Evolutionary conservation across 2,113 vertebrate species (phyloP), one percentile per base, ranked within the genome.

Genomic region (Nycticorax nycticorax): DNA sequence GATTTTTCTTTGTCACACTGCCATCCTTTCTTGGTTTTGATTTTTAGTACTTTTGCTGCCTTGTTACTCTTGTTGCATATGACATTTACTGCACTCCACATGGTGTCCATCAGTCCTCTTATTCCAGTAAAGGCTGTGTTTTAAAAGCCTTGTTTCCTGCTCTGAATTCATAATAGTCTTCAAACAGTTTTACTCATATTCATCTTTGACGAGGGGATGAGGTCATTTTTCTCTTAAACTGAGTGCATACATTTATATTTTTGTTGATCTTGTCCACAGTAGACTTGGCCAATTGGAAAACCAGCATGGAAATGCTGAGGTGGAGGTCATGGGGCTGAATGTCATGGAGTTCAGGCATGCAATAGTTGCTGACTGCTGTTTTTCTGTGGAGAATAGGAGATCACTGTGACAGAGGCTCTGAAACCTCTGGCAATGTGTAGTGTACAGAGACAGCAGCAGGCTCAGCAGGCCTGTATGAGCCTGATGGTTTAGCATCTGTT

Each of bases 371-470:
- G 90, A 93, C 83, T 78, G 56, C 60, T 88, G 20, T 18, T 92
- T 90, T 90, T 85, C 56, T 60, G 50, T 84, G 78, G 43, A 90
- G 67, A 93, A 78, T 32, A 78, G 92, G 72, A 59, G 72, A 26
- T 41, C 4, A 8, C 71, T 80, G 63, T 84, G 88, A 77, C 56
- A 89, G 79, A 79, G 68, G 41, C 91, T 87, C 89, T 82, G 95
- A 94, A 96, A 75, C 64, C 73, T 87, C 93, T 94, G 89, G 86
- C 56, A 95, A 90, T 8, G 3, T 13, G 72, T 48, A 71, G 76
- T 18, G 7, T 43, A 43, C 43, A 78, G 71, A 82, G 68, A 16
- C 19, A 84, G 81, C 52, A 35, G 60, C 7, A 69, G 56, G 83
- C 45, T 87, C 68, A 73, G 39, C 52, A 72, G 68, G 60, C 47